These are phyloP conservation scores for Gonioctena quinquepunctata DNA, from an alignment of 1,140 invertebrate species.

Conservation along the genomic window DNA sequence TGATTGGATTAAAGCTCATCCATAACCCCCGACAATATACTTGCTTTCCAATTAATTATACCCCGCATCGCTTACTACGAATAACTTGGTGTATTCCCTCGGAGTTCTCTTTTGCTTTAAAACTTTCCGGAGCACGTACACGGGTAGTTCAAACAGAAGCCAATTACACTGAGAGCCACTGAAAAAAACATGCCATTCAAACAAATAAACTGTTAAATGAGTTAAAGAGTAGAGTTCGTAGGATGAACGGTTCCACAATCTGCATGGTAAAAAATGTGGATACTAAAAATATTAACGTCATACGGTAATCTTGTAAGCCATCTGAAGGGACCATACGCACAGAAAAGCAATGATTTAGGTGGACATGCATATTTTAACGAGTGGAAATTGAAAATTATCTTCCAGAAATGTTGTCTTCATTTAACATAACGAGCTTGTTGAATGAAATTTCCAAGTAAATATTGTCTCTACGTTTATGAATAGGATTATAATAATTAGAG, in stretches of 20 bases:
- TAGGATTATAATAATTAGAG: too few species aligned
- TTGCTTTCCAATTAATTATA: background rate
- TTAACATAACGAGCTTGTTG: too few species aligned
- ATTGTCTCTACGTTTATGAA: too few species aligned
- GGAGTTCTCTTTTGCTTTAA: background rate
- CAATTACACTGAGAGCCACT: background rate
- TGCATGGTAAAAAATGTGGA: background rate
- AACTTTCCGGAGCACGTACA: background rate
- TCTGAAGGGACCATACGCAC: too few species aligned
- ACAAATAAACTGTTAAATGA: background rate
- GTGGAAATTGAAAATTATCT: too few species aligned
- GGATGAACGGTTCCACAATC: background rate
- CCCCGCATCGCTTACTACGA: background rate
- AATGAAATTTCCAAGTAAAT: too few species aligned
- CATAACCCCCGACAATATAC: background rate
- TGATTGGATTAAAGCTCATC: background rate
- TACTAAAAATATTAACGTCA: too few species aligned
- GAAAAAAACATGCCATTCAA: background rate
- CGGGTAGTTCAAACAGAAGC: background rate
- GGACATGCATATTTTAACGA: too few species aligned
- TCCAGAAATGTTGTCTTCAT: too few species aligned
- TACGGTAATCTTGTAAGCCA: too few species aligned
- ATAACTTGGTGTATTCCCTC: background rate
- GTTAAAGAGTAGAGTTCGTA: background rate
- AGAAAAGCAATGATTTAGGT: too few species aligned